Percentiles rank a stretch among this genome's conserved stretches.
Conservation (phyloP, 2,888 invertebrate genomes). For the Seira musarum region DNA sequence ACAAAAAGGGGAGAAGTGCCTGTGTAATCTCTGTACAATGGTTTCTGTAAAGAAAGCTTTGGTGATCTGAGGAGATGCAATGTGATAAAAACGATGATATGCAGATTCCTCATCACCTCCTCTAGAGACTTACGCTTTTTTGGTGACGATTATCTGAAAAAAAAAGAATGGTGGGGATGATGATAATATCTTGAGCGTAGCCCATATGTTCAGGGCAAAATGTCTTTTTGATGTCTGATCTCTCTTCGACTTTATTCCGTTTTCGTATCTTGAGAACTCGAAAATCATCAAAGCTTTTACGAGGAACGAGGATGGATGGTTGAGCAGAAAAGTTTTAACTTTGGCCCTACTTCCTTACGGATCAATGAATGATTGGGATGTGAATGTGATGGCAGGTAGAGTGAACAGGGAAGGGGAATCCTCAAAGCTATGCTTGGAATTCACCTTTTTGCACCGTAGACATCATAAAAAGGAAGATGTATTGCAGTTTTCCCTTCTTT, state of each 20-base stretch:
- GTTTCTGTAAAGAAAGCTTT: constrained; percentile 40
- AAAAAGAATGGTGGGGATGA: constrained; percentile 26
- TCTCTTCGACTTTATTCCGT: background rate
- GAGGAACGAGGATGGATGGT: no score
- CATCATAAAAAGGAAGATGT: constrained; percentile 32
- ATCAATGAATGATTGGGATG: no score
- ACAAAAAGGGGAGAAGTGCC: constrained; percentile 56
- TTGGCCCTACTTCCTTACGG: constrained; percentile 24
- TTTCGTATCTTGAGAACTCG: no score
- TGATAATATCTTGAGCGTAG: background rate
- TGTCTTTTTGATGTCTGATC: constrained; percentile 12
- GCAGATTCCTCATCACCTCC: constrained; percentile 53
- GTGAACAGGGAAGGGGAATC: constrained; percentile 9
- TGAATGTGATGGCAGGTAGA: background rate
- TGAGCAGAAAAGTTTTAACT: no score
- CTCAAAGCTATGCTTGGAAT: constrained; percentile 16
- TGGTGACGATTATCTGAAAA: constrained; percentile 20
- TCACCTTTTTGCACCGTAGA: constrained; percentile 18
- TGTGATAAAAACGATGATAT: constrained; percentile 41
- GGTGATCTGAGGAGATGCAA: constrained; percentile 6
- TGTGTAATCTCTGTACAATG: constrained; percentile 56
- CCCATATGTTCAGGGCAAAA: background rate
- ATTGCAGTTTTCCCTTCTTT: constrained; percentile 39
- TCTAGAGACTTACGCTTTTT: constrained; percentile 21
- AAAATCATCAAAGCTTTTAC: no score